Conservation (phyloP, 2,888 invertebrate species). For the Meta bourneti region DNA sequence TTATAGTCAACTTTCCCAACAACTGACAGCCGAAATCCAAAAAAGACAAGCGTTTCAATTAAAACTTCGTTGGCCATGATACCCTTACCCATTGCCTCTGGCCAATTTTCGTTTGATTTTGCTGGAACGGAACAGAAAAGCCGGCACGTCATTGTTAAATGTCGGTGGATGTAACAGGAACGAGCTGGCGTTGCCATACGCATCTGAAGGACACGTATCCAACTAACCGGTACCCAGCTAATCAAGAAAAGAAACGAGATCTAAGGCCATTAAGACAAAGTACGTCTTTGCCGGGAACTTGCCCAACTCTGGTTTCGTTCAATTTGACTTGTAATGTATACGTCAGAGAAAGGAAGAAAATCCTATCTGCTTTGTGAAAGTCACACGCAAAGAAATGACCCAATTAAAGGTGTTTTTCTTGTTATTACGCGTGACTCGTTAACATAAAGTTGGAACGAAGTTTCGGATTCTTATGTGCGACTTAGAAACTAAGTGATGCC, state of each 20-base stretch:
- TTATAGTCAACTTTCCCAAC: not conserved
- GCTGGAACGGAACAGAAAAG: not conserved
- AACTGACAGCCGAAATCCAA: not conserved
- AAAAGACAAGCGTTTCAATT: not conserved
- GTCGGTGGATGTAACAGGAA: not conserved
- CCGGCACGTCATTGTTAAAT: too few species aligned
- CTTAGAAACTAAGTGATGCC: too few species aligned
- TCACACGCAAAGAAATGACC: conserved; percentile 7
- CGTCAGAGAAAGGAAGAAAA: not conserved
- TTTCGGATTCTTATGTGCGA: not conserved
- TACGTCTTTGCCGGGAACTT: not conserved
- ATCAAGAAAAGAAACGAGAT: not conserved
- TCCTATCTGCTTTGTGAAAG: not conserved
- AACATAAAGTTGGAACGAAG: not conserved
- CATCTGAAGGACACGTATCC: not conserved
- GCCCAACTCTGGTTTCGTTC: not conserved
- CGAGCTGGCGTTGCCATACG: not conserved
- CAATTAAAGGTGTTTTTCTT: conserved; percentile 15
- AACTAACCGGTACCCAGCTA: conserved; percentile 1
- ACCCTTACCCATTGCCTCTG: not conserved
- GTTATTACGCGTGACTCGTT: not conserved
- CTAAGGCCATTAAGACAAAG: conserved; percentile 3
- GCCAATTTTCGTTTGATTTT: not conserved
- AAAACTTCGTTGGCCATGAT: not conserved
- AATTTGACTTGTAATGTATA: not conserved